These are phyloP conservation scores for Corythoichthys intestinalis DNA, from an alignment of 2,113 vertebrate species.

Conservation along the genomic window DNA sequence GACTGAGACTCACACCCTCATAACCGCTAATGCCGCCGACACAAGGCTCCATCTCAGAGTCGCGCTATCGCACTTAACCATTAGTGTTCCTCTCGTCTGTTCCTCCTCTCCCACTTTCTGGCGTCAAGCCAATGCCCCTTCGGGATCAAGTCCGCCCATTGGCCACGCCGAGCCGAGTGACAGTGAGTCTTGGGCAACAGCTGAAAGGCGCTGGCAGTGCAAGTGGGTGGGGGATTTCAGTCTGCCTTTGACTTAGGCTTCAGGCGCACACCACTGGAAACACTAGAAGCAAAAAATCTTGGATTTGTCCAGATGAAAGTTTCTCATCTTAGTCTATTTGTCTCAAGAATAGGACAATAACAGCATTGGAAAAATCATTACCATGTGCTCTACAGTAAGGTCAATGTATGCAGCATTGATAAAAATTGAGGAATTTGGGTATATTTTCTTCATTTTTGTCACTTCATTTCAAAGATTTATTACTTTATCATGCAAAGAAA, in stretches of 20 bases:
- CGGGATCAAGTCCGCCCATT: constrained; percentile 52
- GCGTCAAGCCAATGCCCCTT: constrained; percentile 58
- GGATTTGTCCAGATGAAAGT: constrained; percentile 7
- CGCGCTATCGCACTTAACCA: constrained; percentile 56
- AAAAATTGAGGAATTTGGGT: no score
- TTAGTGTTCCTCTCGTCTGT: constrained; percentile 56
- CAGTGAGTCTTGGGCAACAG: constrained; percentile 69
- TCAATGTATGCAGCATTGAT: no score
- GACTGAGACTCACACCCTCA: constrained; percentile 66
- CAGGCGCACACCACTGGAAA: constrained; percentile 50
- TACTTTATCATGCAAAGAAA: no score
- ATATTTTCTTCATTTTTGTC: no score
- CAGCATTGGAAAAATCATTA: neutral
- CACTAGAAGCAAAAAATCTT: constrained; percentile 30
- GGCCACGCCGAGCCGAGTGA: constrained; percentile 55
- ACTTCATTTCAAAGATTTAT: no score
- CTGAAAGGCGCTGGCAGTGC: constrained; percentile 60
- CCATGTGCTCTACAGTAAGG: neutral
- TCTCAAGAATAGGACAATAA: neutral
- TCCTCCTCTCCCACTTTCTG: constrained; percentile 26
- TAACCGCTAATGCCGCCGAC: constrained; percentile 58
- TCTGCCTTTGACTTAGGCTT: constrained; percentile 32
- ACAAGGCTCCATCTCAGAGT: constrained; percentile 51
- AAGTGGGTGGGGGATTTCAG: constrained; percentile 39
- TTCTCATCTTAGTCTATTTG: neutral